Conservation (phyloP, 2,888 invertebrate genomes). For the Nomada ruficornis region DNA sequence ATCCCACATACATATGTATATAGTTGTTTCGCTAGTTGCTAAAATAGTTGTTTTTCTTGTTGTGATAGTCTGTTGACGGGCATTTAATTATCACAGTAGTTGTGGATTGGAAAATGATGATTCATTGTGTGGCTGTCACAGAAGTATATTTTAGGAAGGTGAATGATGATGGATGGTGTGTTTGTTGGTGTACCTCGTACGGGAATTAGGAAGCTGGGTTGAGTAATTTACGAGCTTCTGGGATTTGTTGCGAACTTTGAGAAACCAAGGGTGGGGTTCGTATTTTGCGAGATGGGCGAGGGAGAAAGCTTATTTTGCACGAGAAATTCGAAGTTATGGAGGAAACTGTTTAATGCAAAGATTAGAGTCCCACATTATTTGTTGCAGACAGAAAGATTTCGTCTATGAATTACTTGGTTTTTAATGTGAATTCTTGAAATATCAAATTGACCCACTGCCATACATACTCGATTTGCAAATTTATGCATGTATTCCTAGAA, state of each 20-base stretch:
- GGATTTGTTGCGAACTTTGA: background rate
- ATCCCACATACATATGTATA: too few species aligned
- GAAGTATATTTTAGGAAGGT: background rate
- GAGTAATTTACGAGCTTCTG: constrained; percentile 7
- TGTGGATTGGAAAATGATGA: constrained; percentile 17
- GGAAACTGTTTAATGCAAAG: background rate
- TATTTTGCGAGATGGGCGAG: background rate
- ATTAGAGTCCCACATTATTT: background rate
- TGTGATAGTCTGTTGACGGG: background rate
- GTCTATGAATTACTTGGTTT: too few species aligned
- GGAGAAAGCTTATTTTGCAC: background rate
- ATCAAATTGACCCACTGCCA: too few species aligned
- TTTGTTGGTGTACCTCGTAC: background rate
- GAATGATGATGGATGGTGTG: constrained; percentile 17
- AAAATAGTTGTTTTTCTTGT: too few species aligned
- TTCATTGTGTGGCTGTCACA: constrained; percentile 13
- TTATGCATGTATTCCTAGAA: too few species aligned
- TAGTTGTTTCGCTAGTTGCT: too few species aligned
- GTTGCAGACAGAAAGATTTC: background rate
- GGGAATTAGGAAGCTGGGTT: constrained; percentile 15
- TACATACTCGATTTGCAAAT: too few species aligned
- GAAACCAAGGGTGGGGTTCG: background rate
- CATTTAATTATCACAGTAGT: constrained; percentile 20
- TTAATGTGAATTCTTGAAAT: too few species aligned
- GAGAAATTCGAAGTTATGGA: background rate